These are phyloP conservation scores for Pontoporia blainvillei DNA, from an alignment of 2,113 vertebrate genomes.

Conservation along the genomic window DNA sequence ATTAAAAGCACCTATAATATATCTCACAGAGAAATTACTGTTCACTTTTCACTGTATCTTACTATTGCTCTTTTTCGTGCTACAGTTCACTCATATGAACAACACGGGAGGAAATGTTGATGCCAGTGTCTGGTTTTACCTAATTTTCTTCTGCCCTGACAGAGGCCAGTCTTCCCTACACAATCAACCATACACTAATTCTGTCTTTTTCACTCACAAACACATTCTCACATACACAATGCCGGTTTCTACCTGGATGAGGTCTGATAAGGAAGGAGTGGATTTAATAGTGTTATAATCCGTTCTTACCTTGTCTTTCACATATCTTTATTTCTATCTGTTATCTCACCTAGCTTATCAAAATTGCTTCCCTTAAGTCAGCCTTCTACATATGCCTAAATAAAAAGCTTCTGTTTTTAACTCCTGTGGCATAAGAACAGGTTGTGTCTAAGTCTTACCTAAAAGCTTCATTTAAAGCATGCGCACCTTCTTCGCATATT, in stretches of 20 bases:
- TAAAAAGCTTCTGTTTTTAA: not conserved
- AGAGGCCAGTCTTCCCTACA: not conserved
- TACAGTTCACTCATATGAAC: not conserved
- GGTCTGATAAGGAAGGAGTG: not conserved
- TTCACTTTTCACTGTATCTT: not conserved
- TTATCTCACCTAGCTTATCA: not conserved
- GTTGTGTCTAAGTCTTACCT: not conserved
- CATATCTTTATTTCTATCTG: not conserved
- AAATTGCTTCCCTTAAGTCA: not conserved
- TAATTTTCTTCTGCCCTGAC: not conserved
- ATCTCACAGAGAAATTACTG: not conserved
- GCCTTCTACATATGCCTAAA: not conserved
- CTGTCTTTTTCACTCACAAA: not conserved
- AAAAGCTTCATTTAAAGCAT: not conserved
- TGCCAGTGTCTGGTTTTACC: not conserved
- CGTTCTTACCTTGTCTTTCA: not conserved
- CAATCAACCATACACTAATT: not conserved
- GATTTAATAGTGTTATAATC: not conserved
- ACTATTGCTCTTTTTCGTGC: not conserved
- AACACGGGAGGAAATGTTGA: accelerated
- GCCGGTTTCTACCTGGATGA: not conserved
- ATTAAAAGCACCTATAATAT: not conserved
- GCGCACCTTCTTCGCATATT: not conserved
- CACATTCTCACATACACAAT: not conserved
- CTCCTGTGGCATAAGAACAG: not conserved